Conservation (phyloP, 2,113 vertebrate species). For the Montifringilla adamsi region DNA sequence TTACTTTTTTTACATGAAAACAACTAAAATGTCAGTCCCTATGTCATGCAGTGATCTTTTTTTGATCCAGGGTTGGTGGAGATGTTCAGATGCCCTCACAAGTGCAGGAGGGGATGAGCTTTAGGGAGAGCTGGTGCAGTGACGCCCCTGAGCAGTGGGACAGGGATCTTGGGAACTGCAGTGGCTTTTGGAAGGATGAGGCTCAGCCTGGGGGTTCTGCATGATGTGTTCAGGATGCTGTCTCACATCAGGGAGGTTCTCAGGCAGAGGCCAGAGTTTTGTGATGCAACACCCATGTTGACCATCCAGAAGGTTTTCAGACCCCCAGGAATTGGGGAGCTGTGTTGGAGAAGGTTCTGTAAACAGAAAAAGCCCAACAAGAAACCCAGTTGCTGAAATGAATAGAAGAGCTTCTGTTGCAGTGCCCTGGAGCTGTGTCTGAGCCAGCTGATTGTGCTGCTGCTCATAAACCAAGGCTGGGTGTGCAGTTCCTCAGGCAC, state of each 20-base stretch:
- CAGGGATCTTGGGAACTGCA: neutral
- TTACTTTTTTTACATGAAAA: neutral
- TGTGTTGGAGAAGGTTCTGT: neutral
- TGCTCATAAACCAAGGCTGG: neutral
- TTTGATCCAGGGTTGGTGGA: neutral
- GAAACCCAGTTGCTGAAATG: neutral
- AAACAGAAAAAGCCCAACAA: neutral
- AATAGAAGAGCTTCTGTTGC: neutral
- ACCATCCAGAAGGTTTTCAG: neutral
- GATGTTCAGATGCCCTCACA: too few relatives aligned
- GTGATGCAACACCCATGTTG: neutral
- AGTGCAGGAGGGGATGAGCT: neutral
- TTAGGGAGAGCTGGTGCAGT: neutral
- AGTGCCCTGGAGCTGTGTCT: neutral
- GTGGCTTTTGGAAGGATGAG: neutral
- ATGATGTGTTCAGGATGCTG: neutral
- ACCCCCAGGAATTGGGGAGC: neutral
- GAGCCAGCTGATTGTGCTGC: neutral
- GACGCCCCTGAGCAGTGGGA: neutral
- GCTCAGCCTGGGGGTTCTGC: neutral
- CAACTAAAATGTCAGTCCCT: neutral
- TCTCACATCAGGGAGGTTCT: neutral
- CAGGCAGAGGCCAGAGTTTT: neutral
- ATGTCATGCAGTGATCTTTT: neutral
- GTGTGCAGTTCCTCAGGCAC: accelerated